A percentile compares a stretch with the other conserved stretches of the same genome.
These are phyloP conservation scores for Mythimna albipuncta DNA, from an alignment of 2,888 invertebrate species.

Conservation along the genomic window DNA sequence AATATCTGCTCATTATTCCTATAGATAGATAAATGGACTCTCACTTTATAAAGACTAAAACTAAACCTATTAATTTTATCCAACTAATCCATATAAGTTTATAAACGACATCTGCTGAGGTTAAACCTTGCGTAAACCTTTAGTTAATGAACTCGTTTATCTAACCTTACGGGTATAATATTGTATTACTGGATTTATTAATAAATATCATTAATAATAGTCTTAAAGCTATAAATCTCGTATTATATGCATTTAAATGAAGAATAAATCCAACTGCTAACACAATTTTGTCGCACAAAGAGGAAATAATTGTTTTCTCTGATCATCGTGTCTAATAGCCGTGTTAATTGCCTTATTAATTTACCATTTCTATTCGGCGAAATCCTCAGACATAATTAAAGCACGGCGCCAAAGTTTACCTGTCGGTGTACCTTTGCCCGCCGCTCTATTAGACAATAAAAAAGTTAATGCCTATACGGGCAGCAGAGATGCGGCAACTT, in stretches of 20 bases:
- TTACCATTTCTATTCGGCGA: conserved; percentile 78
- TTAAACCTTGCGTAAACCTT: conserved; percentile 56
- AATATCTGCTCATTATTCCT: background rate
- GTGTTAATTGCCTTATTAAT: conserved; percentile 76
- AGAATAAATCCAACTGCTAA: conserved; percentile 1
- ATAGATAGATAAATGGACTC: background rate
- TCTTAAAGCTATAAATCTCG: conserved; percentile 4
- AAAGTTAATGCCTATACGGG: conserved; percentile 86
- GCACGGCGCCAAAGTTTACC: conserved; percentile 88
- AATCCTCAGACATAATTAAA: conserved; percentile 86
- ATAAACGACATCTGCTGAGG: conserved; percentile 49
- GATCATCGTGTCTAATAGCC: conserved; percentile 55
- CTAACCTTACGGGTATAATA: conserved; percentile 43
- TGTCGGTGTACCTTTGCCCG: conserved; percentile 87
- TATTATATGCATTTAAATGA: background rate
- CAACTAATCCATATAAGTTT: conserved; percentile 31
- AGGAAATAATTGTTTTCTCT: conserved; percentile 26
- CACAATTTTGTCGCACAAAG: background rate
- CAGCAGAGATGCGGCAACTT: conserved; percentile 84
- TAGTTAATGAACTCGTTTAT: conserved; percentile 57
- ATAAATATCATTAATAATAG: conserved; percentile 29
- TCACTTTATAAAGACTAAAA: conserved; percentile 17
- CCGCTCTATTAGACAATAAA: conserved; percentile 89
- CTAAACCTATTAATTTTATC: conserved; percentile 38
- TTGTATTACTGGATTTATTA: conserved; percentile 34